Evolutionary conservation across 2,888 invertebrate genomes (phyloP).

Genomic region (Geotrupes spiniger): DNA sequence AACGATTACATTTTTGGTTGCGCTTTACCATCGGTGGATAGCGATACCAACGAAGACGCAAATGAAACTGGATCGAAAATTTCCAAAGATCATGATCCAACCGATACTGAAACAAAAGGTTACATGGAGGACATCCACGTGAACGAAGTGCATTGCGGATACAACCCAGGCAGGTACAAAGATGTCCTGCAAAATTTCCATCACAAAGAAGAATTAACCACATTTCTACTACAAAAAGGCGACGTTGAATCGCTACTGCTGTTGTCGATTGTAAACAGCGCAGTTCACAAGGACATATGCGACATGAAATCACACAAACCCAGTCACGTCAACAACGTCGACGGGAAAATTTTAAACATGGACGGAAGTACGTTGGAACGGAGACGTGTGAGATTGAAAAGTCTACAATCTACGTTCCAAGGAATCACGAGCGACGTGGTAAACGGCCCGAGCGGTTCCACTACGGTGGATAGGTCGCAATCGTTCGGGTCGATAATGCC

Average conservation of each 20-base stretch:
- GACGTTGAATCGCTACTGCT: conserved; percentile 52
- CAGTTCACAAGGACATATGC: conserved; percentile 47
- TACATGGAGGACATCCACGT: not conserved
- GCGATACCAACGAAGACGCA: not conserved
- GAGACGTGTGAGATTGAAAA: conserved; percentile 1
- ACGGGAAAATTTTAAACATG: not conserved
- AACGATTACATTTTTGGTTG: conserved; percentile 10
- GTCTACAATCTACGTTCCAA: conserved; percentile 5
- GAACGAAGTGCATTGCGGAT: too few species aligned
- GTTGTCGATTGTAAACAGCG: conserved; percentile 52
- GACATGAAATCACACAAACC: conserved; percentile 28
- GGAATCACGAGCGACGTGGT: too few species aligned
- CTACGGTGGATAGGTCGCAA: too few species aligned
- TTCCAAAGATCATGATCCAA: not conserved
- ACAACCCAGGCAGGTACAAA: too few species aligned
- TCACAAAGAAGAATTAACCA: conserved; percentile 6
- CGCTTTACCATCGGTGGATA: not conserved
- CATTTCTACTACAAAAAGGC: conserved; percentile 7
- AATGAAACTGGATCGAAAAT: too few species aligned
- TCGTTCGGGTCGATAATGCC: too few species aligned
- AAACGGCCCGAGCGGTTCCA: too few species aligned
- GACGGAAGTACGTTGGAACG: not conserved
- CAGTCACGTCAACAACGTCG: not conserved
- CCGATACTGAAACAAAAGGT: not conserved
- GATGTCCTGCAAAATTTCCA: too few species aligned